Conservation (phyloP, 2,113 vertebrate genomes). For the Nestor notabilis region DNA sequence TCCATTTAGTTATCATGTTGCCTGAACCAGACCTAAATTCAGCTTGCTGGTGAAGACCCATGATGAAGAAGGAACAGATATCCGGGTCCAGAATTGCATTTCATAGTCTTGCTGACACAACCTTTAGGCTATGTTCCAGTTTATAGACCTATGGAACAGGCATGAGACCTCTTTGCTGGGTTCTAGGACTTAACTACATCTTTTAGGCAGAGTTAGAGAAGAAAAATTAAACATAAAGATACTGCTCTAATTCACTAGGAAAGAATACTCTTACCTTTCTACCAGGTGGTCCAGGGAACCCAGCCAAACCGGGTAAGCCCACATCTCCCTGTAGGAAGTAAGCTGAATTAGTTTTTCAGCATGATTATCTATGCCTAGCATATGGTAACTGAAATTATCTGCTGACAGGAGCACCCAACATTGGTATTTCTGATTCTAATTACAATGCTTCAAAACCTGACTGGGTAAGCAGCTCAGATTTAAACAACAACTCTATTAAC, state of each 20-base stretch:
- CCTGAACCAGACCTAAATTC: not conserved
- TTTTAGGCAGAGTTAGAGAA: not conserved
- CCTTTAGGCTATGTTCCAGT: not conserved
- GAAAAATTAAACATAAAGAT: not conserved
- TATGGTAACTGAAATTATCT: not conserved
- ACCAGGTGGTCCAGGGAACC: conserved; percentile 84
- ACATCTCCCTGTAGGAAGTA: conserved; percentile 81
- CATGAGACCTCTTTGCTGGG: not conserved
- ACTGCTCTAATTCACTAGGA: not conserved
- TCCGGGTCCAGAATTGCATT: not conserved
- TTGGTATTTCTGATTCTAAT: not conserved
- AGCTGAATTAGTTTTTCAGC: not conserved
- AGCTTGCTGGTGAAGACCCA: not conserved
- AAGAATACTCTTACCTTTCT: conserved; percentile 82
- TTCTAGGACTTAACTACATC: not conserved
- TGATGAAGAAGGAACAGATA: not conserved
- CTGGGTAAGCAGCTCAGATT: not conserved
- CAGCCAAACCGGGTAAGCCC: conserved; percentile 86
- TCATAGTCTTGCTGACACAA: not conserved
- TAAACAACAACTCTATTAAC: conserved; percentile 28
- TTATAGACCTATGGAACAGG: not conserved
- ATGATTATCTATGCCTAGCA: fast-evolving
- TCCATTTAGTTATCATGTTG: not conserved
- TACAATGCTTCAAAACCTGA: not conserved
- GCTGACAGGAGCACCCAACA: not conserved